Percentiles rank a stretch among this genome's conserved stretches.
Conservation (phyloP, 2,888 invertebrate genomes). For the Ophion costatus region DNA sequence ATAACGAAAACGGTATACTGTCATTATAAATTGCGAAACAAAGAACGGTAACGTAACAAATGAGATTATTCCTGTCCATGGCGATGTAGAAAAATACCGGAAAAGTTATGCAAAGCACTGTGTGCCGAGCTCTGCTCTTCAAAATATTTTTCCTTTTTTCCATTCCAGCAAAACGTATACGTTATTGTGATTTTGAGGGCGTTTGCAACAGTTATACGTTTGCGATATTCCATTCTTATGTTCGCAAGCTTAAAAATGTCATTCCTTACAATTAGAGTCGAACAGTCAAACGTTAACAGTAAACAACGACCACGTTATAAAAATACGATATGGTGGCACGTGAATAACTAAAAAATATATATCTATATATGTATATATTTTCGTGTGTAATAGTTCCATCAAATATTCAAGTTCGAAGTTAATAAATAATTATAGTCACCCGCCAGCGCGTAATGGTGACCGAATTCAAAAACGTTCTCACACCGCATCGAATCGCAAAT, state of each 20-base stretch:
- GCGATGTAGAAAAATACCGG: background rate
- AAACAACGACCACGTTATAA: slow-evolving; percentile 64
- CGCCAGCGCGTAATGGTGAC: background rate
- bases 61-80: background rate
- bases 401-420: slow-evolving; percentile 46
- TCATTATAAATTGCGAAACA: slow-evolving; percentile 18
- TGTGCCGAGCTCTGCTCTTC: background rate
- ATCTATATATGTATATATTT: slow-evolving; percentile 49
- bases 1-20: slow-evolving; percentile 10
- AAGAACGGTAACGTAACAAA: slow-evolving; percentile 12
- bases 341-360: slow-evolving; percentile 51
- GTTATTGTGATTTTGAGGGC: background rate
- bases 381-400: slow-evolving; percentile 46
- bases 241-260: slow-evolving; percentile 1
- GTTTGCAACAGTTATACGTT: background rate
- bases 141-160: background rate
- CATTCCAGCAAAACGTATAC: background rate
- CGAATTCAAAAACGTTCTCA: background rate
- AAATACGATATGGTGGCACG: slow-evolving; percentile 60
- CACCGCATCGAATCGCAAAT: background rate
- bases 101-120: background rate
- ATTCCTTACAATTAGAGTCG: slow-evolving; percentile 31
- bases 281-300: slow-evolving; percentile 63
- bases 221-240: slow-evolving; percentile 5
- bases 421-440: slow-evolving; percentile 59